Conservation (phyloP, 1,140 invertebrate genomes). For the Aphelinus atriplicis region DNA sequence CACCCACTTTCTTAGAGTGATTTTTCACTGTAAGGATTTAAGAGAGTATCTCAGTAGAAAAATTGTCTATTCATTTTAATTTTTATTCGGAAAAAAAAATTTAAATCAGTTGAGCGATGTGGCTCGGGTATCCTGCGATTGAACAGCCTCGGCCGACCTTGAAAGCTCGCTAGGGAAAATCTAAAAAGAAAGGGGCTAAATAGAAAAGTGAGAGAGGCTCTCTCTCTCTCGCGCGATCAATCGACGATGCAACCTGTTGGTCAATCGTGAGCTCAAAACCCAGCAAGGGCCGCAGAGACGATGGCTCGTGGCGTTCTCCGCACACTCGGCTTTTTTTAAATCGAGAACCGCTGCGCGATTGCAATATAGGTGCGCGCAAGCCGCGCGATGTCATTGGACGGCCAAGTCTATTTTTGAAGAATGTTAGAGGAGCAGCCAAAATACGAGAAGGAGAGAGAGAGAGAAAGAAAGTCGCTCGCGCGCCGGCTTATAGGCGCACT, state of each 20-base stretch:
- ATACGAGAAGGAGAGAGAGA: conserved; percentile 1
- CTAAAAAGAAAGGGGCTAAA: too few species aligned
- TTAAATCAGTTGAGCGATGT: neutral
- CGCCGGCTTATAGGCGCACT: too few species aligned
- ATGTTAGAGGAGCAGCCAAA: conserved; percentile 51
- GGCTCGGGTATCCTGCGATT: too few species aligned
- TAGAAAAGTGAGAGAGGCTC: too few species aligned
- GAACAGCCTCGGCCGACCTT: too few species aligned
- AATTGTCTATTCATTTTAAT: too few species aligned
- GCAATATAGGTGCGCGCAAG: neutral
- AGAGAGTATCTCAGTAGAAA: too few species aligned
- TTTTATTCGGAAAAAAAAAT: neutral
- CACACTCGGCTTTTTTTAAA: neutral
- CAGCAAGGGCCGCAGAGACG: neutral
- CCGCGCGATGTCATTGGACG: conserved; percentile 45
- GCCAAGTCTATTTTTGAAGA: conserved; percentile 58
- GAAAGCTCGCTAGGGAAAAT: too few species aligned
- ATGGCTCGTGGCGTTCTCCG: neutral
- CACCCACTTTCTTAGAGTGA: too few species aligned
- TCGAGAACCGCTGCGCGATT: neutral
- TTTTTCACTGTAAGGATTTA: too few species aligned
- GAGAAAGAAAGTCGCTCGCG: too few species aligned
- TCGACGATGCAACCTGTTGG: conserved; percentile 19
- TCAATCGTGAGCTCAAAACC: conserved; percentile 6
- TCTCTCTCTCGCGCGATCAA: neutral